A percentile compares a stretch with the other conserved stretches of the same genome.
Evolutionary conservation across 2,888 invertebrate genomes (phyloP).

Genomic region (Cerastis rubricosa): DNA sequence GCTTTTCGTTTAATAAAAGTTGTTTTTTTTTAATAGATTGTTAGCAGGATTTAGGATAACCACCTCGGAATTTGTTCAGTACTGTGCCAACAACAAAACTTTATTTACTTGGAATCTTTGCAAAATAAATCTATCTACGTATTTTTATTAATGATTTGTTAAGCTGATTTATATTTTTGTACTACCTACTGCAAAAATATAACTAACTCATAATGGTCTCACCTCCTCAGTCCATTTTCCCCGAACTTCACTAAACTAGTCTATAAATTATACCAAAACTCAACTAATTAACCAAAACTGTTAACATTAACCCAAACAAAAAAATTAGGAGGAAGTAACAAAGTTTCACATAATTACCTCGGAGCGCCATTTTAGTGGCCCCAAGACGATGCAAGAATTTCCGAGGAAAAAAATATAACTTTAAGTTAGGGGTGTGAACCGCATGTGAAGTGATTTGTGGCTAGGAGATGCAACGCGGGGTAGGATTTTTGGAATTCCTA

Average conservation of each 20-base stretch:
- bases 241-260: conserved; percentile 5
- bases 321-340: conserved; percentile 52
- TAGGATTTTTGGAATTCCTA: conserved; percentile 31
- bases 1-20: not conserved
- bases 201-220: not conserved
- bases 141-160: too few species aligned
- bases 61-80: not conserved
- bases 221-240: not conserved
- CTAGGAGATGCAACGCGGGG: not conserved
- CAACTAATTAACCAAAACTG: conserved; percentile 58
- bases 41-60: too few species aligned
- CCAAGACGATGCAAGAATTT: conserved; percentile 52
- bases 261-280: conserved; percentile 41
- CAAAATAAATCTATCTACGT: not conserved
- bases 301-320: conserved; percentile 45
- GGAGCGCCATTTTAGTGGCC: conserved; percentile 52
- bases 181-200: not conserved
- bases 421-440: conserved; percentile 16
- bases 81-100: not conserved
- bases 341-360: conserved; percentile 58
- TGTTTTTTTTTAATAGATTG: not conserved
- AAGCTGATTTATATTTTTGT: too few species aligned
- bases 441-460: conserved; percentile 42
- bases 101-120: not conserved
- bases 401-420: conserved; percentile 27